phyloP scores from a whole-genome alignment of 2,888 invertebrate genomes.

The Microctonus hyperodae region DNA sequence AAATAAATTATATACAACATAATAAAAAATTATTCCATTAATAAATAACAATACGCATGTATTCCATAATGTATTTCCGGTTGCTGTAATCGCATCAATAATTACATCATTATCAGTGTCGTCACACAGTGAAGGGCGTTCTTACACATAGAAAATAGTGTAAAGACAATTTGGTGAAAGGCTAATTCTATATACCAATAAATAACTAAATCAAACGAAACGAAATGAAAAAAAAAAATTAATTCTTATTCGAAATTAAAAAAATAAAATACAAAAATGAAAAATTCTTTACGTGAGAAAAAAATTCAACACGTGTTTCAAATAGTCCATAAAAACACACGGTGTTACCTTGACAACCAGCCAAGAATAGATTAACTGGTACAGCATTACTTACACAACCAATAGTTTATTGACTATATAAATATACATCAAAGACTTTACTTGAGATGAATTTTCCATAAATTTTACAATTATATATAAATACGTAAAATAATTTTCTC shows the following conservation, averaged over 20 bases:
- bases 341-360: conserved; percentile 40
- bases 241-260: too few species aligned
- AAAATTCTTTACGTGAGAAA: conserved; percentile 26
- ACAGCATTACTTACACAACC: conserved; percentile 33
- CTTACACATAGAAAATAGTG: not conserved
- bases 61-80: not conserved
- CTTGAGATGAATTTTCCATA: not conserved
- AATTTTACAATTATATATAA: not conserved
- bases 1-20: too few species aligned
- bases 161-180: not conserved
- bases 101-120: not conserved
- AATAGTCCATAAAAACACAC: conserved; percentile 31
- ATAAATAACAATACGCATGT: not conserved
- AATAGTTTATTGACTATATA: conserved; percentile 1
- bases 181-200: not conserved
- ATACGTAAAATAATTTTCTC: not conserved
- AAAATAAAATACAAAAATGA: not conserved
- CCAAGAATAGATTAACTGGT: conserved; percentile 40
- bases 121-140: not conserved
- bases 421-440: conserved; percentile 14
- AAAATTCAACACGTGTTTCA: conserved; percentile 28
- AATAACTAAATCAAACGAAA: not conserved
- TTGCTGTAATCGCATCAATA: not conserved
- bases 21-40: not conserved
- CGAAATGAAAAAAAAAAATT: not conserved